Conservation (phyloP, 2,888 invertebrate species). For the Nudaria mundana region DNA sequence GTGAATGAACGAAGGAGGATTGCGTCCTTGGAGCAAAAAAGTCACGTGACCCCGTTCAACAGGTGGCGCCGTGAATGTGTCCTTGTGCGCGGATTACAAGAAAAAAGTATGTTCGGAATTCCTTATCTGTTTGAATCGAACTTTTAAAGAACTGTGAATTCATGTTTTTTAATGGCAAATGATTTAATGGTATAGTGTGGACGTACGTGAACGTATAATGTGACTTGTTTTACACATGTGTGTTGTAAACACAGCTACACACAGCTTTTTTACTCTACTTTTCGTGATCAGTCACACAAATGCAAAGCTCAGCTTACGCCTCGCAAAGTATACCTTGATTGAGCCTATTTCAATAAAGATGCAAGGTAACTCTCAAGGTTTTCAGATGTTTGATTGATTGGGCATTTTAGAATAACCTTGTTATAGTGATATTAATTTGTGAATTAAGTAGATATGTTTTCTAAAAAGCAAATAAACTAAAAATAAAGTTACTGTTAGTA, state of each 20-base stretch:
- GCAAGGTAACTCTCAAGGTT: conserved; percentile 1
- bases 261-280: too few relatives aligned
- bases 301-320: too few relatives aligned
- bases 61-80: conserved; percentile 77
- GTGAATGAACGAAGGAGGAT: conserved; percentile 80
- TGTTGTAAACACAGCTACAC: too few relatives aligned
- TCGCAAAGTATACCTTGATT: too few relatives aligned
- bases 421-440: too few relatives aligned
- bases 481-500: too few relatives aligned
- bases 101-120: conserved; percentile 43
- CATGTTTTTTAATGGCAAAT: not conserved
- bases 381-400: too few relatives aligned
- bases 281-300: too few relatives aligned
- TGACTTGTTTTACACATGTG: too few relatives aligned
- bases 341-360: not conserved
- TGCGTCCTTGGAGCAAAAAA: conserved; percentile 80
- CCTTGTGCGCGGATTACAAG: conserved; percentile 71
- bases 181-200: not conserved
- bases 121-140: conserved; percentile 17
- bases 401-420: too few relatives aligned
- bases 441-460: not conserved
- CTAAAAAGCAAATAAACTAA: too few relatives aligned
- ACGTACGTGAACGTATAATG: too few relatives aligned
- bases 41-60: conserved; percentile 78
- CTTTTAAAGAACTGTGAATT: conserved; percentile 19